phyloP scores from a whole-genome alignment of 2,888 invertebrate species.

The Monoplex corrugatus region DNA sequence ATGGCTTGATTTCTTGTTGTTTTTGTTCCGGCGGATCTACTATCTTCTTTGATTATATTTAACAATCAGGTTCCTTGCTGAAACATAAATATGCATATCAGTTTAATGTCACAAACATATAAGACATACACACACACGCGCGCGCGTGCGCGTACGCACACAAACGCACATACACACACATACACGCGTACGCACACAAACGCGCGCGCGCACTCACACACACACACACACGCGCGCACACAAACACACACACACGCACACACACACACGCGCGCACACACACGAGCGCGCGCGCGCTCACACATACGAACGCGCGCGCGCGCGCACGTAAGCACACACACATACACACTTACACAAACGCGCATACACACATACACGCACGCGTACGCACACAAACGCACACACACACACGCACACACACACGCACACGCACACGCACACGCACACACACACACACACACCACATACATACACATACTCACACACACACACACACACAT shows the following conservation, averaged over 20 bases:
- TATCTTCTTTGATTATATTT: too few relatives aligned
- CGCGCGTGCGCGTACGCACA: too few relatives aligned
- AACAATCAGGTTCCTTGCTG: too few relatives aligned
- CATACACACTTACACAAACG: too few relatives aligned
- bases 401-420: not conserved
- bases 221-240: not conserved
- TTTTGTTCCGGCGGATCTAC: too few relatives aligned
- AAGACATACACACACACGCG: too few relatives aligned
- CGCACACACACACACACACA: too few relatives aligned
- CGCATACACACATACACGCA: not conserved
- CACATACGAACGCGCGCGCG: not conserved
- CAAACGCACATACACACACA: not conserved
- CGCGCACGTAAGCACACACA: not conserved
- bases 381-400: constrained; percentile 2
- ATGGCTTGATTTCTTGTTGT: too few relatives aligned
- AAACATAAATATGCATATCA: too few relatives aligned
- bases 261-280: not conserved
- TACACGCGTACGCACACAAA: not conserved
- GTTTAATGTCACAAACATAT: too few relatives aligned
- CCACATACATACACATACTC: too few relatives aligned
- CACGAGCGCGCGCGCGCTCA: not conserved
- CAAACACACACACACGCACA: not conserved
- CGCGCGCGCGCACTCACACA: not conserved
- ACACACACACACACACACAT: too few relatives aligned
- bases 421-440: not conserved